Evolutionary conservation across 2,888 invertebrate species (phyloP), one percentile per base, ranked within the genome.

Genomic region (Nomada ruficornis): DNA sequence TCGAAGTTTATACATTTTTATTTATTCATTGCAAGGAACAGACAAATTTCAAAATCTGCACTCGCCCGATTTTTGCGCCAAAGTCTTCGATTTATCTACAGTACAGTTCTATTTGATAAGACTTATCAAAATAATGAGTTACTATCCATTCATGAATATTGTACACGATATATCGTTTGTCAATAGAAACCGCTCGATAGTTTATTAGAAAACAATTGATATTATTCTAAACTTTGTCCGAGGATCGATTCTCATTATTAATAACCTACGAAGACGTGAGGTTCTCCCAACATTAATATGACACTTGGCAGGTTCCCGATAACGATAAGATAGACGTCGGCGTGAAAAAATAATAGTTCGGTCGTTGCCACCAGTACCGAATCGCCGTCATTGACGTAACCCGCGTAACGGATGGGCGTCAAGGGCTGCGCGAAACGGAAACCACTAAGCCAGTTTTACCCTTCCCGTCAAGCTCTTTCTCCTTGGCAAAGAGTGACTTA

Each of bases 401-500:
- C 13, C 55, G 20, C 57, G 26, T 36, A 36, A 36, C 36, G 36
- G 36, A 36, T 36, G 5, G 20, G 55, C 50, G 70, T 67, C 64
- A 72, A 74, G 82, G 84, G 84, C 77, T 76, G 69, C 59, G 23
- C 71, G 65, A 54, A 67, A 55, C 77, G 69, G 65, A 83, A 84
- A 83, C 76, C 79, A 75, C 76, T 77, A 69, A 80, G 72, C 59
- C 68, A 83, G 86, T 83, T 88, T 86, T 83, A 77, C 65, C 73
- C 77, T 82, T 80, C 68, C 75, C 73, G 76, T 77, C 80, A 80
- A 79, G 81, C 85, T 80, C 80, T 75, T 36, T 81, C 83, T 77
- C 80, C 72, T 89, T 82, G 83, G 83, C 85, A 82, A 77, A 36
- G 26, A 84, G 82, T 77, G 79, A 86, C 89, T 89, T 88, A 88